Evolutionary conservation across 2,113 vertebrate species (phyloP).

Genomic region (Plectropomus leopardus): DNA sequence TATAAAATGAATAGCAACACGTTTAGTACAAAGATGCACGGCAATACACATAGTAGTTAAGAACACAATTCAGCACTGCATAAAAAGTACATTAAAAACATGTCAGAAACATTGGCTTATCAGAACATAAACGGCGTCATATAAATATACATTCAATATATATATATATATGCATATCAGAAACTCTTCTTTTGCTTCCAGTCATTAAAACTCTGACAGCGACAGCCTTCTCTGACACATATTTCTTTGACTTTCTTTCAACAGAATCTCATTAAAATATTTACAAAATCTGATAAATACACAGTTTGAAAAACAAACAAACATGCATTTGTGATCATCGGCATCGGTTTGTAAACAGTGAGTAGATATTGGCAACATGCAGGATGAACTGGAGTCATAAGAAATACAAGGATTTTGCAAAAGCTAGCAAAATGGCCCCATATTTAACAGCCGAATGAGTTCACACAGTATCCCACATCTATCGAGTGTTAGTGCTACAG

Average conservation of each 20-base stretch:
- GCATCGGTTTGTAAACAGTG: constrained; percentile 79
- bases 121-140: constrained; percentile 86
- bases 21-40: constrained; percentile 79
- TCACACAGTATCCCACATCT: constrained; percentile 22
- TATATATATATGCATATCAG: constrained; percentile 68
- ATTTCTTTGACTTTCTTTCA: constrained; percentile 17
- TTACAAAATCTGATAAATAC: constrained; percentile 69
- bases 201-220: constrained; percentile 47
- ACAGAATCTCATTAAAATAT: constrained; percentile 60
- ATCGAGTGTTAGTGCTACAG: constrained; percentile 55
- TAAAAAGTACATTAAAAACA: constrained; percentile 81
- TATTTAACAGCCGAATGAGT: constrained; percentile 32
- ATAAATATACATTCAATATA: constrained; percentile 94
- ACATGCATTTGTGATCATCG: constrained; percentile 77
- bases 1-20: constrained; percentile 85
- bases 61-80: constrained; percentile 82
- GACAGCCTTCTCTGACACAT: constrained; percentile 50
- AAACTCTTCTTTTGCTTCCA: constrained; percentile 38
- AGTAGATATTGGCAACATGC: constrained; percentile 85
- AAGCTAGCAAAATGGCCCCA: constrained; percentile 38
- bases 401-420: constrained; percentile 52
- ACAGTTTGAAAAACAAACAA: constrained; percentile 53
- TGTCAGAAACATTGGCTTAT: constrained; percentile 70
- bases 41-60: constrained; percentile 75
- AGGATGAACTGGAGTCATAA: constrained; percentile 65